Base-by-base conservation (phyloP, 2,888 invertebrate genomes). In the Drosophila aldrichi region DNA sequence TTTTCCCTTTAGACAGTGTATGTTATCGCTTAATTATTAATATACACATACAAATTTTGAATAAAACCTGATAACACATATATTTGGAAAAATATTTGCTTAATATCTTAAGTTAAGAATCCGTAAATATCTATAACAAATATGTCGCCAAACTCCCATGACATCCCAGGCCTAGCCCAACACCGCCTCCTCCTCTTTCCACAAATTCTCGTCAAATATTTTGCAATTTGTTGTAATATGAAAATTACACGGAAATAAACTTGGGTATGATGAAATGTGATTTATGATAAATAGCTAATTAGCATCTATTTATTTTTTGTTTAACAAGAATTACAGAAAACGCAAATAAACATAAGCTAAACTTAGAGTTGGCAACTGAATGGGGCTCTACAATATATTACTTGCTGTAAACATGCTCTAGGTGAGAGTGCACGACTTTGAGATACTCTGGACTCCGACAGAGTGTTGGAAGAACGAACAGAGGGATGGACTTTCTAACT, bases 231-330 rank as follows among this genome's bases (percentile, higher is more conserved):
- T 12, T 25, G 20, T 60, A 16, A 68, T 63, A 18, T 55, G 34
- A n/a, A 52, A 43, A 36, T 75, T 74, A 59, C 64, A 74, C 79
- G 79, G 70, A 79, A 48, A 32, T 32, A 32, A 32, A 32, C 32
- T 32, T 32, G 9, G 32, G 0, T 32, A 9, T 32, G 32, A 32
- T 10, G 3, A 32, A 3, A 63, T 32, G 48, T 75, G 85, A 75
- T 63, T 88, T 76, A 82, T 10, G 25, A 32, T 16, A 51, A 44
- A 16, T 38, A 20, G 2, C 10, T 4, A 73, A 61, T 75, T 75
- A 68, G 67, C 75, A 29, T 49, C 46, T 40, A 41, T 43, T 52
- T n/a, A 25, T 25, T 14, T 52, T 14, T 46, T 51, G 18, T 22
- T 22, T 34, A 43, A 49, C 20, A 14, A 51, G 25, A 16, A 49